Evolutionary conservation across 2,888 invertebrate species (phyloP).

Genomic region (Dyspetes luteomarginatus): DNA sequence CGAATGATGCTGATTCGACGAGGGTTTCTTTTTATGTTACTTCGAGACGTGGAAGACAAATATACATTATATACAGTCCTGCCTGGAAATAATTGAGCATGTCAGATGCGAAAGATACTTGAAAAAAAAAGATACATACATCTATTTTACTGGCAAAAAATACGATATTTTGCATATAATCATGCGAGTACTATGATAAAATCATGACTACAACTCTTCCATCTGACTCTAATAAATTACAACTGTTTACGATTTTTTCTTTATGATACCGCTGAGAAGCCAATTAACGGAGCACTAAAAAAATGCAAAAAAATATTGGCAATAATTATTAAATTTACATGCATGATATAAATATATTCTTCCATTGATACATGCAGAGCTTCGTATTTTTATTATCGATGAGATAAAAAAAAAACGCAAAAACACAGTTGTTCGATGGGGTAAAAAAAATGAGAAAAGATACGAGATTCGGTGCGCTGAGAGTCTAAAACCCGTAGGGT

Average conservation of each 20-base stretch:
- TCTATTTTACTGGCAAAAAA: too few species aligned
- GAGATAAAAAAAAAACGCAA: background rate
- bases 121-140: too few species aligned
- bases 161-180: too few species aligned
- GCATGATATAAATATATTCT: background rate
- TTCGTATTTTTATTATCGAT: background rate
- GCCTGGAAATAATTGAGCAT: background rate
- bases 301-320: too few species aligned
- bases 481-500: slow-evolving; percentile 30
- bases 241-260: too few species aligned
- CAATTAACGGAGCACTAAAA: too few species aligned
- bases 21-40: background rate
- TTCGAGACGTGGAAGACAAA: background rate
- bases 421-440: background rate
- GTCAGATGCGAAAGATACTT: too few species aligned
- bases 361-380: background rate
- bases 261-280: too few species aligned
- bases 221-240: too few species aligned
- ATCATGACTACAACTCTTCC: too few species aligned
- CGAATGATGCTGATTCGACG: slow-evolving; percentile 11
- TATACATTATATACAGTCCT: too few species aligned
- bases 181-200: background rate
- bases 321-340: background rate
- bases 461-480: slow-evolving; percentile 25
- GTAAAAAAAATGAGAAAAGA: background rate